Conservation (phyloP, 2,888 invertebrate genomes). For the Caenorhabditis sp. region DNA sequence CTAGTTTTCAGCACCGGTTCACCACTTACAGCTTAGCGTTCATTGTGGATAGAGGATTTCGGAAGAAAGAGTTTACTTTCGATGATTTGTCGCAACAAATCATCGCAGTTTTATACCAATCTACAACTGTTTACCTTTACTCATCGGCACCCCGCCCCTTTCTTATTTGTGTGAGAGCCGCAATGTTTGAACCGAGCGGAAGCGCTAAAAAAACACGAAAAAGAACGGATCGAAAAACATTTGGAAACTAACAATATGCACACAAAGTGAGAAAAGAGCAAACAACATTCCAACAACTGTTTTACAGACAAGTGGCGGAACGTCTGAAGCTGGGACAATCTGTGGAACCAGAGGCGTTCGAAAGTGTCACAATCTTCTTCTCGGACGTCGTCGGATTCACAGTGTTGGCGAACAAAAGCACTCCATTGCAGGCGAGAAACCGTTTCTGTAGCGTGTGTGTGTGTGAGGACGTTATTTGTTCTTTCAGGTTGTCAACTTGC, state of each 20-base stretch:
- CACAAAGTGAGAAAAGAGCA: constrained; percentile 9
- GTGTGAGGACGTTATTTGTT: too few species aligned
- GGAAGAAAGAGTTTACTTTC: constrained; percentile 22
- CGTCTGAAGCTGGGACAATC: constrained; percentile 74
- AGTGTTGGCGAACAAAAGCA: constrained; percentile 69
- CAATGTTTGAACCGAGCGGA: constrained; percentile 44
- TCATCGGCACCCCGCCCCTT: constrained; percentile 11
- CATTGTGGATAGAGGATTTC: constrained; percentile 17
- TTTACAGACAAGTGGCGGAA: constrained; percentile 76
- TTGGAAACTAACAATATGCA: constrained; percentile 15
- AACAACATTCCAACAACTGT: not conserved
- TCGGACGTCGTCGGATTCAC: constrained; percentile 76
- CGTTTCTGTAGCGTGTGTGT: too few species aligned
- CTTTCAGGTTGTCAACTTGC: constrained; percentile 76
- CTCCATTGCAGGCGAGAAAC: constrained; percentile 68
- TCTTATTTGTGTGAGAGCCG: too few species aligned
- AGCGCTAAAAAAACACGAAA: constrained; percentile 22
- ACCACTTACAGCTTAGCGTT: constrained; percentile 52
- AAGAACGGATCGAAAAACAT: constrained; percentile 42
- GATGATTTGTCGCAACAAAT: constrained; percentile 18
- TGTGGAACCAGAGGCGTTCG: constrained; percentile 72
- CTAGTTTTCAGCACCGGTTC: too few species aligned
- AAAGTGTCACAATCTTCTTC: constrained; percentile 74
- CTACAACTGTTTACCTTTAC: too few species aligned
- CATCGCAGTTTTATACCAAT: too few species aligned